Evolutionary conservation across 92 coral and sea anemone species (phyloP).

Genomic region (Porites cylindrica): DNA sequence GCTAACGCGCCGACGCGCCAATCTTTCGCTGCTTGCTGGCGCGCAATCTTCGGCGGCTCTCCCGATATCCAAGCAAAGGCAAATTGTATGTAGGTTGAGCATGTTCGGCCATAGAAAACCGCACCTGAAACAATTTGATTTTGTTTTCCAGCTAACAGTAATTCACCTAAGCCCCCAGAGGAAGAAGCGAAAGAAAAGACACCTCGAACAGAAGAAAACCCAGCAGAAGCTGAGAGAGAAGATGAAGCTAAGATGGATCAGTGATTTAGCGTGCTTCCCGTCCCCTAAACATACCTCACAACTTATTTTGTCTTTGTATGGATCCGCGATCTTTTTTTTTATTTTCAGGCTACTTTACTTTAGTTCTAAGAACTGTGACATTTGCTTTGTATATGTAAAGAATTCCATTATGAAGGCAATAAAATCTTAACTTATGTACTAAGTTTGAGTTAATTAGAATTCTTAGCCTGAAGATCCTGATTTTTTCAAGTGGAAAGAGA

Average conservation of each 20-base stretch:
- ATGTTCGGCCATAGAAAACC: background rate
- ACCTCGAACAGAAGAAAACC: constrained; percentile 43
- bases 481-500: too few species aligned
- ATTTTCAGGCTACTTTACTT: background rate
- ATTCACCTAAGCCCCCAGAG: constrained; percentile 41
- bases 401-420: constrained; percentile 26
- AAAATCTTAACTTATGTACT: constrained; percentile 40
- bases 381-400: constrained; percentile 34
- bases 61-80: too few species aligned
- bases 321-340: constrained; percentile 16
- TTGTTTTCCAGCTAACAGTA: constrained; percentile 27
- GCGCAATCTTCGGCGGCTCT: too few species aligned
- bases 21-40: too few species aligned
- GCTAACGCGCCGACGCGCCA: too few species aligned
- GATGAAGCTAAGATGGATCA: constrained; percentile 65
- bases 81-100: background rate
- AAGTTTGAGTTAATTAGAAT: background rate
- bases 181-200: constrained; percentile 50
- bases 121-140: background rate
- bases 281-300: background rate
- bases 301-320: constrained; percentile 27
- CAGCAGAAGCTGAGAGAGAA: constrained; percentile 27
- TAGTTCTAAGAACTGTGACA: background rate
- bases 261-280: constrained; percentile 29
- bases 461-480: background rate